Evolutionary conservation across 2,888 invertebrate genomes (phyloP).

Genomic region (Lathronympha strigana): DNA sequence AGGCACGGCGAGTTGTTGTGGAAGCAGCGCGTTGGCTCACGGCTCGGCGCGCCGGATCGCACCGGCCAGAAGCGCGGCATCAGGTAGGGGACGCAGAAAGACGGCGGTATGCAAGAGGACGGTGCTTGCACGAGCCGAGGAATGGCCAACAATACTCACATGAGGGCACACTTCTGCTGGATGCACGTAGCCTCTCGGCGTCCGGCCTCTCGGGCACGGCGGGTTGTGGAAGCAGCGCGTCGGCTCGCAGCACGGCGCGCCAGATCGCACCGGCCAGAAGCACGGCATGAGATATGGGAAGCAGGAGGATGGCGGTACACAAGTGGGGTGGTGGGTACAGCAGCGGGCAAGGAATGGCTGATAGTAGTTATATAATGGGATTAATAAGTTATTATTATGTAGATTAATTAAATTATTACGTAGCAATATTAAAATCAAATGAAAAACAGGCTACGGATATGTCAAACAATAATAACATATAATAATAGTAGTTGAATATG

Average conservation of each 20-base stretch:
- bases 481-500: too few relatives aligned
- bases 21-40: too few relatives aligned
- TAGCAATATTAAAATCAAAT: too few relatives aligned
- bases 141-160: background rate
- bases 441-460: too few relatives aligned
- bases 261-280: constrained; percentile 70
- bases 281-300: constrained; percentile 77
- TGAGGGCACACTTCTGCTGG: constrained; percentile 23
- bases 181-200: constrained; percentile 53
- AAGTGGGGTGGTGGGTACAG: constrained; percentile 69
- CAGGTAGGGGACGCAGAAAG: too few relatives aligned
- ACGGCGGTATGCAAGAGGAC: too few relatives aligned
- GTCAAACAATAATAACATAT: too few relatives aligned
- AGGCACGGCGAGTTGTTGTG: too few relatives aligned
- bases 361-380: too few relatives aligned
- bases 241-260: constrained; percentile 69
- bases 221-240: constrained; percentile 74
- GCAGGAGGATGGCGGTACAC: constrained; percentile 67
- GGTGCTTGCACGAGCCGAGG: too few relatives aligned
- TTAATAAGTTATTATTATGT: background rate
- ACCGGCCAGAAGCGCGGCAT: too few relatives aligned
- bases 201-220: constrained; percentile 56
- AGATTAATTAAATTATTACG: background rate
- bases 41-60: too few relatives aligned
- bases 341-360: constrained; percentile 67